These are phyloP conservation scores for Proteles cristata DNA, from an alignment of 2,113 vertebrate genomes.

Conservation along the genomic window DNA sequence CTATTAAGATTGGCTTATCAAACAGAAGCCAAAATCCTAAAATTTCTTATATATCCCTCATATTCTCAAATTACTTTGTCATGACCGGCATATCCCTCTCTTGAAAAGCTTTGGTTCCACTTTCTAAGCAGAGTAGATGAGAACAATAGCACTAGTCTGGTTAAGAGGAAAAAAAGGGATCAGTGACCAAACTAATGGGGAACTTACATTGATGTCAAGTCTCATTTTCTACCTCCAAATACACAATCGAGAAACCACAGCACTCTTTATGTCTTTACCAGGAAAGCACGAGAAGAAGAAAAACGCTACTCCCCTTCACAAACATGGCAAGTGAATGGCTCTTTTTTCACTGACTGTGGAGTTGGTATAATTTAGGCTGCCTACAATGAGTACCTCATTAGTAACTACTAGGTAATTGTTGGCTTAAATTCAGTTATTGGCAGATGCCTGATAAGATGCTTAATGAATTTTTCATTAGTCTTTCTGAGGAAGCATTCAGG, in stretches of 20 bases:
- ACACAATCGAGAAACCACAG: background rate
- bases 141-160: background rate
- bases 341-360: background rate
- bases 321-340: background rate
- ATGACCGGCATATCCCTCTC: background rate
- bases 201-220: background rate
- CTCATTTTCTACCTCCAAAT: background rate
- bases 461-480: background rate
- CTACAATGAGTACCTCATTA: conserved; percentile 58
- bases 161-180: background rate
- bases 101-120: background rate
- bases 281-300: background rate
- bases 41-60: background rate
- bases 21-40: background rate
- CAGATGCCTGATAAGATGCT: conserved; percentile 17
- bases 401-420: conserved; percentile 42
- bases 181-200: background rate
- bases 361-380: background rate
- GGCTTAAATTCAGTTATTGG: background rate
- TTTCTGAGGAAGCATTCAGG: background rate
- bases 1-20: background rate
- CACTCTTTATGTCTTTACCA: background rate
- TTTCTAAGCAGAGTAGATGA: conserved; percentile 6
- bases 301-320: background rate
- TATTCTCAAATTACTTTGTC: background rate